A percentile compares a stretch with the other conserved stretches of the same genome.
phyloP scores from a whole-genome alignment of 2,797 vertebrate species.

The Melanogrammus aeglefinus region DNA sequence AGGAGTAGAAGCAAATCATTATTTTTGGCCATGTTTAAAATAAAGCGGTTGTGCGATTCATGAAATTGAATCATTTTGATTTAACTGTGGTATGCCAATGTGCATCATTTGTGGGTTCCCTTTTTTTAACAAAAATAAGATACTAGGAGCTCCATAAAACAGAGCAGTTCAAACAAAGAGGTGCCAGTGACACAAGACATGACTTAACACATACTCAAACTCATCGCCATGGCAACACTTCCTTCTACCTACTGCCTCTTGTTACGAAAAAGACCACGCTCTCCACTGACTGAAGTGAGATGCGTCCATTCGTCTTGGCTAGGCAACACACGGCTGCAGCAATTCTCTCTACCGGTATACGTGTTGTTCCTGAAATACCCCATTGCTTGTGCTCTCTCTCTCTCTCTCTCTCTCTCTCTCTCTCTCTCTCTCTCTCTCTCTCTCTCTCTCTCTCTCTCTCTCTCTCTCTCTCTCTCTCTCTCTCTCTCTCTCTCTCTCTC shows the following conservation, averaged over 20 bases:
- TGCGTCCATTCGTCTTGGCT: slow-evolving; percentile 67
- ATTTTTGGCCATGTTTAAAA: slow-evolving; percentile 18
- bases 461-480: slow-evolving; percentile 7
- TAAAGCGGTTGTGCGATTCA: slow-evolving; percentile 42
- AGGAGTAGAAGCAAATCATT: slow-evolving; percentile 33
- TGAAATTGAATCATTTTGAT: slow-evolving; percentile 3
- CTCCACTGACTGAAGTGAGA: slow-evolving; percentile 59
- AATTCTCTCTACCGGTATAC: too few relatives aligned
- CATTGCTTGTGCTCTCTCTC: too few relatives aligned
- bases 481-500: neutral
- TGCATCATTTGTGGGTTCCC: neutral
- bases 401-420: too few relatives aligned
- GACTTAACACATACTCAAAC: slow-evolving; percentile 26
- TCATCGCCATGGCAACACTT: slow-evolving; percentile 44
- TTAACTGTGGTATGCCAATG: neutral
- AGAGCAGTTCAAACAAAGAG: neutral
- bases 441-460: slow-evolving; percentile 17
- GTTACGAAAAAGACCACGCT: slow-evolving; percentile 62
- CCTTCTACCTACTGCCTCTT: slow-evolving; percentile 53
- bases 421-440: too few relatives aligned
- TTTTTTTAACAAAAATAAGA: neutral
- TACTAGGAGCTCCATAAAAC: neutral
- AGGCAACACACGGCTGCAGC: slow-evolving; percentile 53
- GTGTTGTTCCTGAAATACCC: too few relatives aligned
- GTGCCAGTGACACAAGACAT: neutral